A percentile compares a stretch with the other conserved stretches of the same genome.
Evolutionary conservation across 2,888 invertebrate genomes (phyloP).

Genomic region (Athalia circularis): DNA sequence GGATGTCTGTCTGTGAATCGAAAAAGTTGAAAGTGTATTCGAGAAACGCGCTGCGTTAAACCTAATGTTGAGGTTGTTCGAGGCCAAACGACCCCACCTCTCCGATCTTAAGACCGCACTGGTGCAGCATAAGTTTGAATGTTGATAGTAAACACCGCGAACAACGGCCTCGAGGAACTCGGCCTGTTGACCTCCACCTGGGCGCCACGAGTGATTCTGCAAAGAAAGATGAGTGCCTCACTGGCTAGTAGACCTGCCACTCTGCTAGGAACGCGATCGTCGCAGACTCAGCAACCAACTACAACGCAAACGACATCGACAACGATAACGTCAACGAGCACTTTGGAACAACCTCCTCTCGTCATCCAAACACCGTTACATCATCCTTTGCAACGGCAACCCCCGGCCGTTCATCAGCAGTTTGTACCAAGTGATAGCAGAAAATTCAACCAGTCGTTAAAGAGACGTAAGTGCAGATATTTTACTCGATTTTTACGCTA

Average conservation of each 20-base stretch:
- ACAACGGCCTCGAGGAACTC: slow-evolving; percentile 37
- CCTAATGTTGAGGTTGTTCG: slow-evolving; percentile 33
- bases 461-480: slow-evolving; percentile 24
- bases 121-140: background rate
- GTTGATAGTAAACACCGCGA: slow-evolving; percentile 36
- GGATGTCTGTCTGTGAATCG: too few species aligned
- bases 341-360: background rate
- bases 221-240: slow-evolving; percentile 38
- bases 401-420: background rate
- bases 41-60: background rate
- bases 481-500: background rate
- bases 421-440: slow-evolving; percentile 1
- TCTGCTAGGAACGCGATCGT: slow-evolving; percentile 23
- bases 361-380: background rate
- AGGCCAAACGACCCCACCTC: slow-evolving; percentile 14
- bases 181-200: slow-evolving; percentile 35
- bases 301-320: slow-evolving; percentile 1
- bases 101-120: background rate
- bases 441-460: slow-evolving; percentile 14
- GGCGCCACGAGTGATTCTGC: slow-evolving; percentile 29
- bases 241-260: slow-evolving; percentile 29
- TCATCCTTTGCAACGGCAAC: slow-evolving; percentile 13
- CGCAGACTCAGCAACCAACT: slow-evolving; percentile 12
- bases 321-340: background rate
- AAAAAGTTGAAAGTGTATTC: too few species aligned